These are phyloP conservation scores for Cyprinodon brontotheroides DNA, from an alignment of 2,113 vertebrate genomes.

Conservation along the genomic window DNA sequence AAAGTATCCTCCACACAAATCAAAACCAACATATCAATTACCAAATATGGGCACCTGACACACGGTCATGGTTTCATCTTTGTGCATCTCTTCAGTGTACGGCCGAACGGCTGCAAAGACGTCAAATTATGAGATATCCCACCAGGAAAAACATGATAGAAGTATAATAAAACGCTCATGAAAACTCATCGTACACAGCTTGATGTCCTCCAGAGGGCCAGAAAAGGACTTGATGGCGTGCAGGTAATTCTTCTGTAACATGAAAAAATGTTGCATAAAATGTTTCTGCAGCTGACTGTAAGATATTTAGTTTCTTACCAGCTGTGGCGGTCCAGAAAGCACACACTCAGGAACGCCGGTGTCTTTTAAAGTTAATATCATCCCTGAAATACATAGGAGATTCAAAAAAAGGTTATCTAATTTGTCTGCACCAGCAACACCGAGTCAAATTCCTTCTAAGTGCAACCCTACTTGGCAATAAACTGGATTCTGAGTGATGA, in stretches of 20 bases:
- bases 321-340: conserved; percentile 90
- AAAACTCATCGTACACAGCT: conserved; percentile 67
- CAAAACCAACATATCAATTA: conserved; percentile 61
- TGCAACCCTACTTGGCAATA: too few relatives aligned
- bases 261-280: background rate
- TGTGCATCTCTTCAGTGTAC: conserved; percentile 61
- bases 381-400: conserved; percentile 74
- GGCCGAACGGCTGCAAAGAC: conserved; percentile 71
- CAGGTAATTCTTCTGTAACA: conserved; percentile 69
- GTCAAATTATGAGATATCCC: background rate
- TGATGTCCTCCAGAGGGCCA: conserved; percentile 75
- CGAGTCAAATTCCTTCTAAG: too few relatives aligned
- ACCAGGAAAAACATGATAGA: background rate
- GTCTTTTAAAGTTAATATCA: conserved; percentile 91
- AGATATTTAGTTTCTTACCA: conserved; percentile 80
- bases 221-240: conserved; percentile 78
- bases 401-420: background rate
- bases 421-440: background rate
- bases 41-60: conserved; percentile 87
- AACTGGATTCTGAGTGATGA: too few relatives aligned
- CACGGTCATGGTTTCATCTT: conserved; percentile 81
- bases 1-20: fast-evolving
- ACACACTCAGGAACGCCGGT: conserved; percentile 87
- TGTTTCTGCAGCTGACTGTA: background rate
- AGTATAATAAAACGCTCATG: background rate